A percentile compares a stretch with the other conserved stretches of the same genome.
Conservation (phyloP, 2,888 invertebrate genomes). For the Netelia virgata region DNA sequence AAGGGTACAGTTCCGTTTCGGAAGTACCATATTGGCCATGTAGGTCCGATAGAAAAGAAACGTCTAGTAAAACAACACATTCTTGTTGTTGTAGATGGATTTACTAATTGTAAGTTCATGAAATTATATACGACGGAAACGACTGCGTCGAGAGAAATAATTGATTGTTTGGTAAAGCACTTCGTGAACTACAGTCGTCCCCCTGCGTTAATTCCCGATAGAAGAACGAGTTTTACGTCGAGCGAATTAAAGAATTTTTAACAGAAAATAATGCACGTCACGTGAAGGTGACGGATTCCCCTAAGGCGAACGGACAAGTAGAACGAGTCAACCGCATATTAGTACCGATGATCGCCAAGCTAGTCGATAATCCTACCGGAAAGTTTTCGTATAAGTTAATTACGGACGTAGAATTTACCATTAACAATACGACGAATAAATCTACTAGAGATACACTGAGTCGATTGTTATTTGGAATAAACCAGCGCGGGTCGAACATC, state of each 20-base stretch:
- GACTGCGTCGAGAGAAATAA: background rate
- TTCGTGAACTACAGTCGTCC: background rate
- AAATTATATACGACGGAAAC: no score
- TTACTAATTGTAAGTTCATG: no score
- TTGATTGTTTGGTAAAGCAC: background rate
- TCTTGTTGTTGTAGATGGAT: background rate
- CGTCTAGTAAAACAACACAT: background rate
- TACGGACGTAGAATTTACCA: background rate
- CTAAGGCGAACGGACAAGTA: background rate
- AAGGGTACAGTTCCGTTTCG: background rate
- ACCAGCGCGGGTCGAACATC: background rate
- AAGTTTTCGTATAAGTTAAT: background rate
- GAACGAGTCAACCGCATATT: background rate
- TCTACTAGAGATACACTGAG: no score
- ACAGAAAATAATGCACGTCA: background rate
- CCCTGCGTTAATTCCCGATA: background rate
- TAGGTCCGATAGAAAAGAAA: background rate
- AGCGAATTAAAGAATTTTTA: background rate
- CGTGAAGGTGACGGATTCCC: background rate
- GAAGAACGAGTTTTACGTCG: background rate
- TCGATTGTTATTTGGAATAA: background rate
- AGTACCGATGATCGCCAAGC: background rate
- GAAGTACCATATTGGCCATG: background rate
- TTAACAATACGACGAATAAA: background rate
- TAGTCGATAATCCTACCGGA: background rate